phyloP scores from a whole-genome alignment of 2,888 invertebrate genomes.

The Bedellia somnulentella region DNA sequence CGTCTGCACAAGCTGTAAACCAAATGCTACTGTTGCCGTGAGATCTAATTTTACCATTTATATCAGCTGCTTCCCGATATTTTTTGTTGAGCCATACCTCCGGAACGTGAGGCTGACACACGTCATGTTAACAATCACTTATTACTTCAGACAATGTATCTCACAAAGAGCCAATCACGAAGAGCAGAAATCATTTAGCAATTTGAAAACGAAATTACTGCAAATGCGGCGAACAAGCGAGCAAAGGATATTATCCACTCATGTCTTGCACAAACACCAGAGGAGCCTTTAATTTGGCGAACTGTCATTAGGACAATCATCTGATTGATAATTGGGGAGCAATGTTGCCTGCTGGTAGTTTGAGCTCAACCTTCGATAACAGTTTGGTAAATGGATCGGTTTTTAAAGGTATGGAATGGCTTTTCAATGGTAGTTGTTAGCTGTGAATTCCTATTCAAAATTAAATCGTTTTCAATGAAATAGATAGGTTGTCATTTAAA shows the following conservation, averaged over 20 bases:
- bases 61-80: conserved; percentile 36
- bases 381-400: too few relatives aligned
- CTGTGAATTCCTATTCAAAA: too few relatives aligned
- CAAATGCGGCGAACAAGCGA: conserved; percentile 23
- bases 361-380: too few relatives aligned
- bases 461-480: too few relatives aligned
- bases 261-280: conserved; percentile 27
- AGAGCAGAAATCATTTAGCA: conserved; percentile 26
- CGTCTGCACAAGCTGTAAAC: conserved; percentile 27
- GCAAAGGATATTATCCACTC: conserved; percentile 22
- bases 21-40: conserved; percentile 37
- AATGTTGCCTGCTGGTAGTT: too few relatives aligned
- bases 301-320: too few relatives aligned
- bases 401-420: too few relatives aligned
- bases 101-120: conserved; percentile 41
- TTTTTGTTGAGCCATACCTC: conserved; percentile 48
- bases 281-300: too few relatives aligned
- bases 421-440: too few relatives aligned
- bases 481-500: too few relatives aligned
- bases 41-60: conserved; percentile 47
- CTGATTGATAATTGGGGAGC: too few relatives aligned
- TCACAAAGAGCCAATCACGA: conserved; percentile 21
- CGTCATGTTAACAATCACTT: conserved; percentile 27
- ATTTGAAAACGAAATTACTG: conserved; percentile 33
- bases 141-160: conserved; percentile 25